Evolutionary conservation across 2,797 vertebrate species (phyloP).

Genomic region (Microctenopoma steveboyesi): DNA sequence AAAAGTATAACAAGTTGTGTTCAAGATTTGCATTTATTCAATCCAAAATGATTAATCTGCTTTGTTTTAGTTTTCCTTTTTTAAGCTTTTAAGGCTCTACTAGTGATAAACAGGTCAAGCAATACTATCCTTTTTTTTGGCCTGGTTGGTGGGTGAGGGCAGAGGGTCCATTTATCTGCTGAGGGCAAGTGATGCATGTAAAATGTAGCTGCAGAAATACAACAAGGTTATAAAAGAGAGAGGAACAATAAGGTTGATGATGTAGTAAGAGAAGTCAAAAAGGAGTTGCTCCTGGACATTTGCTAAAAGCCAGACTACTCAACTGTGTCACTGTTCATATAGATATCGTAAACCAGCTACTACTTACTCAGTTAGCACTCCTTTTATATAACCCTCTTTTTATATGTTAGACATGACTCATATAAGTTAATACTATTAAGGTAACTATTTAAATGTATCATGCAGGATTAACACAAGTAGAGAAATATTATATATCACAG

Average conservation of each 20-base stretch:
- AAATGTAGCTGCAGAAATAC: conserved; percentile 75
- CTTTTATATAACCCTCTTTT: background rate
- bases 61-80: background rate
- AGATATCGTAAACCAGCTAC: background rate
- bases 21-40: background rate
- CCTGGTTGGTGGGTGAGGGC: conserved; percentile 39
- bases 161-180: conserved; percentile 67
- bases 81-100: background rate
- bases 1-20: background rate
- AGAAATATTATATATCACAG: no score
- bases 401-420: background rate
- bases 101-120: background rate
- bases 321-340: background rate
- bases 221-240: conserved; percentile 74
- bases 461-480: background rate
- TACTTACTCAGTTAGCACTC: background rate
- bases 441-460: background rate
- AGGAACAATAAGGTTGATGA: conserved; percentile 65
- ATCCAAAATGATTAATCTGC: background rate
- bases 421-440: background rate
- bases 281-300: conserved; percentile 67
- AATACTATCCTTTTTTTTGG: conserved; percentile 11
- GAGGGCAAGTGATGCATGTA: conserved; percentile 76
- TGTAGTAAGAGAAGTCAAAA: conserved; percentile 60
- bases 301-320: conserved; percentile 65